phyloP scores from a whole-genome alignment of 2,888 invertebrate genomes.

The Cosmorhoe ocellata region DNA sequence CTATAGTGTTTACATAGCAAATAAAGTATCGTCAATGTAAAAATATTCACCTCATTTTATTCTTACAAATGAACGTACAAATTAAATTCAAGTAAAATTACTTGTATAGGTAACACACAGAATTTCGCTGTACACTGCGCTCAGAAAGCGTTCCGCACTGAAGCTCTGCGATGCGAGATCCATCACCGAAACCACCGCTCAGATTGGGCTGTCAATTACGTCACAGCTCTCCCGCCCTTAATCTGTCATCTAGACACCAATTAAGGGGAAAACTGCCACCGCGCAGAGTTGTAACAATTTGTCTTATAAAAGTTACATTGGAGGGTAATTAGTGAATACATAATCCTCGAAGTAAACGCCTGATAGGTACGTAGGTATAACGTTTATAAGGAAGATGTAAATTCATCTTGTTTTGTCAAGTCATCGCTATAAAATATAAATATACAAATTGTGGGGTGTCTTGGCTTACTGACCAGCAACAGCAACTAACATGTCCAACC shows the following conservation, averaged over 20 bases:
- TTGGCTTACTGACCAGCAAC: no score
- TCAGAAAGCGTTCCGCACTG: conserved; percentile 15
- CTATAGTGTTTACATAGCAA: no score
- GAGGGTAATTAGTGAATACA: conserved; percentile 34
- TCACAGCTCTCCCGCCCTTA: conserved; percentile 69
- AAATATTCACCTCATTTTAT: no score
- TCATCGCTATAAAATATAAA: no score
- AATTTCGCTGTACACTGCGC: conserved; percentile 9
- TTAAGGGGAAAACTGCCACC: conserved; percentile 69
- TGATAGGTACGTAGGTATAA: not conserved
- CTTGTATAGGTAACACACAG: not conserved
- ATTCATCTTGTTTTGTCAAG: no score
- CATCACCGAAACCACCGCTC: conserved; percentile 65
- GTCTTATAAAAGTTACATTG: conserved; percentile 52
- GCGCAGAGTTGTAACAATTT: conserved; percentile 62
- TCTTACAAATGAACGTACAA: no score
- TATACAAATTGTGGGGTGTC: no score
- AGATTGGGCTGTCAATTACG: conserved; percentile 79
- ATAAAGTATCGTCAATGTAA: no score
- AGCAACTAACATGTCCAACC: no score
- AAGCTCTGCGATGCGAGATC: conserved; percentile 40
- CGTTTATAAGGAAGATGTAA: no score
- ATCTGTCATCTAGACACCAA: conserved; percentile 80
- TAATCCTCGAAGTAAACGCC: conserved; percentile 19
- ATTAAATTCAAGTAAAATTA: not conserved